phyloP scores from a whole-genome alignment of 2,888 invertebrate genomes.

The Malacosoma neustria region DNA sequence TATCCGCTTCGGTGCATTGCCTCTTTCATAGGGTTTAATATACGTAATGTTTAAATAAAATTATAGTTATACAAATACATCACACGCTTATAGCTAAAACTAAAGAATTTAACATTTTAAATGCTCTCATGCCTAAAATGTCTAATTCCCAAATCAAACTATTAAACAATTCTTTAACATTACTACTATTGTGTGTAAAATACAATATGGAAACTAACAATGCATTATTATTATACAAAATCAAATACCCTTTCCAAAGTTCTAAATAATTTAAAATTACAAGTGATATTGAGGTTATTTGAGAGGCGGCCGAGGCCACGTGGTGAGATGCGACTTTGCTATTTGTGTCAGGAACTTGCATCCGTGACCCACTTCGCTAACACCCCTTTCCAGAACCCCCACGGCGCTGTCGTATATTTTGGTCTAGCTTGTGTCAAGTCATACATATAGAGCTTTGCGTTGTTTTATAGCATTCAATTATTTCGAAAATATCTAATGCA shows the following conservation, averaged over 20 bases:
- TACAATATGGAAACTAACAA: too few species aligned
- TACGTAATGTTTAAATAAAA: too few species aligned
- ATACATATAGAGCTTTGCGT: conserved; percentile 24
- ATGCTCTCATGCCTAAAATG: too few species aligned
- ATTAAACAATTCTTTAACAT: too few species aligned
- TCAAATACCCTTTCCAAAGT: too few species aligned
- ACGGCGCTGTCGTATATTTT: conserved; percentile 52
- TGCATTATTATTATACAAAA: too few species aligned
- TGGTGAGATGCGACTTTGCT: conserved; percentile 56
- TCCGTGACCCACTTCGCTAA: conserved; percentile 65
- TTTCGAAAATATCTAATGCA: background rate
- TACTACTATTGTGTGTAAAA: too few species aligned
- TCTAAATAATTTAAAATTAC: conserved; percentile 13
- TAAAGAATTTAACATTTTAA: too few species aligned
- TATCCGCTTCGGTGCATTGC: conserved; percentile 20
- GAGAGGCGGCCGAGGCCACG: conserved; percentile 48
- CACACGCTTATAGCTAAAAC: too few species aligned
- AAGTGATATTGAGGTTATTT: conserved; percentile 29
- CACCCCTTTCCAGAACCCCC: conserved; percentile 47
- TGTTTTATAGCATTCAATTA: conserved; percentile 21
- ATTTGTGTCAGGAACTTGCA: conserved; percentile 70
- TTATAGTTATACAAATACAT: too few species aligned
- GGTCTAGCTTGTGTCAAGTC: conserved; percentile 56
- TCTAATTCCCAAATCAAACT: too few species aligned
- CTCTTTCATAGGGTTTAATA: too few species aligned